phyloP scores from a whole-genome alignment of 2,113 vertebrate genomes.

The Silurus meridionalis region DNA sequence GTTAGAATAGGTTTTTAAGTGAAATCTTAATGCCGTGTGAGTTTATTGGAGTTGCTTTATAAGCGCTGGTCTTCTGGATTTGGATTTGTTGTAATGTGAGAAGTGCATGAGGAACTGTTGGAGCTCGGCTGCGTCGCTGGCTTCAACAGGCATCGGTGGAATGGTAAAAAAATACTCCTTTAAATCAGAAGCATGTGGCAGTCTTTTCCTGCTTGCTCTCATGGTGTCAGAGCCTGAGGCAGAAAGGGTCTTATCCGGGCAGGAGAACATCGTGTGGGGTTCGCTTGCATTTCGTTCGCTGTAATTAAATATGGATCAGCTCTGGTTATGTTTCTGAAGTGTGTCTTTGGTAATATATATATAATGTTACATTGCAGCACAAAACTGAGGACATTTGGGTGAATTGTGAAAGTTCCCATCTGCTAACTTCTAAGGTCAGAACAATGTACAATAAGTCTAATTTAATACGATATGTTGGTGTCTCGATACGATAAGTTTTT shows the following conservation, averaged over 20 bases:
- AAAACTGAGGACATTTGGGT: slow-evolving; percentile 8
- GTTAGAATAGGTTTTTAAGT: neutral
- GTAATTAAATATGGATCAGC: neutral
- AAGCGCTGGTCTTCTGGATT: neutral
- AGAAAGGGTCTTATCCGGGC: neutral
- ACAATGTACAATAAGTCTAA: neutral
- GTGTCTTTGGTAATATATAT: neutral
- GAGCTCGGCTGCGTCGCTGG: slow-evolving; percentile 21
- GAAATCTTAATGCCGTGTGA: neutral
- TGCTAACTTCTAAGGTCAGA: neutral
- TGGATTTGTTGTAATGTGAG: slow-evolving; percentile 31
- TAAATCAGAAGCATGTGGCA: slow-evolving; percentile 48
- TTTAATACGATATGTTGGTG: too few species aligned
- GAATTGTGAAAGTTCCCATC: neutral
- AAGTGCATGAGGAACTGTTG: slow-evolving; percentile 28
- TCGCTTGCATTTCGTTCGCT: neutral
- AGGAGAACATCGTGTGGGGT: neutral
- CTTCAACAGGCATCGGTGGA: slow-evolving; percentile 35
- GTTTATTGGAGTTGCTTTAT: neutral
- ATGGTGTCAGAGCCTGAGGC: slow-evolving; percentile 23
- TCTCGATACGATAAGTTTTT: neutral
- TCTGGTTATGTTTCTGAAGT: neutral
- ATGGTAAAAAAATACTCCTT: slow-evolving; percentile 34
- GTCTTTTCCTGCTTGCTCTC: slow-evolving; percentile 31
- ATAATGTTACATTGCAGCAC: neutral